Base-by-base conservation (phyloP, 2,113 vertebrate species). In the Piaya cayana region DNA sequence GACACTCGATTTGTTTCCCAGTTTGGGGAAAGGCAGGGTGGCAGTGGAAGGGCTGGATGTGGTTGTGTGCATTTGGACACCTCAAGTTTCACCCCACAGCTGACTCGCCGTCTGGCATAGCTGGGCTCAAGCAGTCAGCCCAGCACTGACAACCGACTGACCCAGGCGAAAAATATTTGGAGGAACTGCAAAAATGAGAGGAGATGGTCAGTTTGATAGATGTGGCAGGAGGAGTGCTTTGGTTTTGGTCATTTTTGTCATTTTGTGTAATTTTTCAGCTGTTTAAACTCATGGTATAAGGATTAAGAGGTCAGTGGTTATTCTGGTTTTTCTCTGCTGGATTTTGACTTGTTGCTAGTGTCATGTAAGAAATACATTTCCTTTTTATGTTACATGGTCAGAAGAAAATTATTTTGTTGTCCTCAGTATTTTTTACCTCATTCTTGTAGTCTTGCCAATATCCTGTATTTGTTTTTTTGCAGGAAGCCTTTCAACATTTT, bases 371-470 rank as follows among this genome's bases (percentile, higher is more conserved):
- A 79, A 76, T 65, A 68, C 1, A 34, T 63, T 97, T 96, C 93
- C 94, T 93, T 86, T 81, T 88, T 37, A 23, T 88, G 79, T 84
- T 95, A 47, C 43, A 36, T 82, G 68, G 86, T 95, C 93, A 95
- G 75, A 91, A 94, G 92, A 95, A 77, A 96, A 96, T 93, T 43
- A 90, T 92, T 95, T 93, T 96, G 91, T 97, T 94, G 94, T 95
- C 82, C 85, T 88, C 45, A 47, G 77, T 88, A 92, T 85, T 90
- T 93, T 94, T 81, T 95, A 85, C 93, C 76, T 96, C 95, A 88
- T 94, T 95, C 95, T 95, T 97, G 95, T 88, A 90, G 95, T 97
- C 96, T 91, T 97, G 96, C 96, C 95, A 96, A 82, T 96, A 97
- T 97, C 95, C 96, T 96, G 96, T 92, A 86, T 96, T 97, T 97